These are phyloP conservation scores for Myotis vivesi DNA, from an alignment of 2,797 vertebrate genomes.

Conservation along the genomic window DNA sequence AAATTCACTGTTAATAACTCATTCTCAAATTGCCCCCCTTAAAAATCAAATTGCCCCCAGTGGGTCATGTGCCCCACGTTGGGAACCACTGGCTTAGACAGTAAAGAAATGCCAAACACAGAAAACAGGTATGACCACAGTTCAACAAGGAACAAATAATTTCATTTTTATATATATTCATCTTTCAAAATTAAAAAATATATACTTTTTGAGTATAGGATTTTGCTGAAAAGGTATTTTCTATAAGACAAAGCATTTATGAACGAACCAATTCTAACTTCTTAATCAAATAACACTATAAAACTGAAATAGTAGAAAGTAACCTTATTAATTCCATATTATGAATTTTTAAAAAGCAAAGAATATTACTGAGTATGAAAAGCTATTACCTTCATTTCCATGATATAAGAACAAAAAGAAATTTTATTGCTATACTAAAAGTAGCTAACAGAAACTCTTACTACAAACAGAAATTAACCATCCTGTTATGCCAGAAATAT, in stretches of 20 bases:
- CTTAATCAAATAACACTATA: conserved; percentile 38
- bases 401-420: not conserved
- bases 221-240: conserved; percentile 12
- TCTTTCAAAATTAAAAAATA: not conserved
- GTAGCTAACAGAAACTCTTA: conserved; percentile 36
- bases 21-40: too few relatives aligned
- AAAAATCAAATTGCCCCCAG: too few relatives aligned
- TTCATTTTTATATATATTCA: conserved; percentile 53
- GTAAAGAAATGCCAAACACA: conserved; percentile 19
- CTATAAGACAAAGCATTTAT: conserved; percentile 42
- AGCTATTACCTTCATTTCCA: conserved; percentile 16
- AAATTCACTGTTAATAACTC: too few relatives aligned
- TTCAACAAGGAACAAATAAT: not conserved
- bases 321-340: conserved; percentile 48
- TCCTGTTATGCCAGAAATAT: conserved; percentile 43
- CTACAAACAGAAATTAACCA: conserved; percentile 24
- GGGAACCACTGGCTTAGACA: not conserved
- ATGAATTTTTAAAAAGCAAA: conserved; percentile 11
- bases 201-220: not conserved
- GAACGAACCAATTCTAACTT: conserved; percentile 47
- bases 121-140: not conserved
- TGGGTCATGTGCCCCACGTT: too few relatives aligned
- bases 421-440: conserved; percentile 24
- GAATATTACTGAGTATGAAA: conserved; percentile 32
- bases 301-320: conserved; percentile 39